Evolutionary conservation across 2,888 invertebrate genomes (phyloP).

Genomic region (Sinelater perroti): DNA sequence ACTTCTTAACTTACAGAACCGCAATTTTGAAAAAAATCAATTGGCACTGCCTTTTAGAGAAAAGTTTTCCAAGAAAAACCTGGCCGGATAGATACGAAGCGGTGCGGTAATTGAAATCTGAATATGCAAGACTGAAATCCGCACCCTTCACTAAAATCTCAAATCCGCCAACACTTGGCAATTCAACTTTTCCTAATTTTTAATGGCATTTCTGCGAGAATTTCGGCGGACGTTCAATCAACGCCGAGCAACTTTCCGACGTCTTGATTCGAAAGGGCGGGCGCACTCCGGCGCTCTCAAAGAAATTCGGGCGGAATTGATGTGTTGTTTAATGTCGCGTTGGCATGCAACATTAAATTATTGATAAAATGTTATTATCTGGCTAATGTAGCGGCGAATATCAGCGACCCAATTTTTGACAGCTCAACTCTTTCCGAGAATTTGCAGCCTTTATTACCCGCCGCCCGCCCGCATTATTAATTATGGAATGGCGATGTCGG

Average conservation of each 20-base stretch:
- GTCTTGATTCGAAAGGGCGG: background rate
- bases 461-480: constrained; percentile 8
- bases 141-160: constrained; percentile 2
- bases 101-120: constrained; percentile 8
- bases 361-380: constrained; percentile 14
- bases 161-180: background rate
- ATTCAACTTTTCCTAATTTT: constrained; percentile 3
- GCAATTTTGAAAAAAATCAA: no score
- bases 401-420: background rate
- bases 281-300: no score
- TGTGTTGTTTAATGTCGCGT: background rate
- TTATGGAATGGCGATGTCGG: constrained; percentile 12
- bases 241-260: background rate
- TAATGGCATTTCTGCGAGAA: constrained; percentile 2
- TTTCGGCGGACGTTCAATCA: background rate
- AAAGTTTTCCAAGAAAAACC: constrained; percentile 1
- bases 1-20: no score
- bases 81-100: constrained; percentile 1
- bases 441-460: background rate
- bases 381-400: background rate
- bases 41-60: no score
- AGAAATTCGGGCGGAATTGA: background rate
- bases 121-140: constrained; percentile 9
- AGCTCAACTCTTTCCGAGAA: background rate
- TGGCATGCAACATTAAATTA: constrained; percentile 9